Evolutionary conservation across 1,140 invertebrate species (phyloP), one percentile per base, ranked within the genome.

Genomic region (Agrypnia vestita): DNA sequence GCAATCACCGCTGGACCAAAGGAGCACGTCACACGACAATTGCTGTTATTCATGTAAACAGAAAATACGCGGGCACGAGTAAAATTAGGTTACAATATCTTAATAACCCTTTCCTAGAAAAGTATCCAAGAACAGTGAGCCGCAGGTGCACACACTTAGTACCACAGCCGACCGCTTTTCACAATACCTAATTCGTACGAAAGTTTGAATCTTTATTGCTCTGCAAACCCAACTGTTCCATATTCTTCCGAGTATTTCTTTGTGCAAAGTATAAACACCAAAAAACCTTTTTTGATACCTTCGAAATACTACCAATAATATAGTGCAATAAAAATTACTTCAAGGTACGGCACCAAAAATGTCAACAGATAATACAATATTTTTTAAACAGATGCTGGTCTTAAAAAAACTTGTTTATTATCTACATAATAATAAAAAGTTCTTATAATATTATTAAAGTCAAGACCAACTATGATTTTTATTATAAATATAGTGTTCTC

Each of bases 231-330:
- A 49, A n/a, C 44, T 15, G 15, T 12, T 43, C n/a, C 25, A 43
- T 12, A 19, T n/a, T 13, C 64, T 69, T 49, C 64, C 43, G 15
- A 46, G 64, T 69, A 69, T 69, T 49, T 69, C 64, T 47, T 69
- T 69, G 64, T 46, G n/a, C n/a, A 15, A 21, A 17, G 64, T 47
- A n/a, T 3, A 69, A 69, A 69, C 15, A 47, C 64, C 64, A 11
- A 47, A 69, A 47, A 49, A 69, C 64, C 64, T 69, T 69, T 69
- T 69, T 69, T 69, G 64, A 69, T 69, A 69, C 64, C 64, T 69
- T 69, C 44, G 43, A 69, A 69, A 69, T 69, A 35, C 64, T 49
- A 35, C 44, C 15, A 17, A 69, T 17, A 17, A 47, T 49, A n/a
- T 8, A 44, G 64, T 69, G 64, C 19, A 17, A 69, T 69, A 69